Evolutionary conservation across 2,113 vertebrate species (phyloP).

Genomic region (Rana temporaria): DNA sequence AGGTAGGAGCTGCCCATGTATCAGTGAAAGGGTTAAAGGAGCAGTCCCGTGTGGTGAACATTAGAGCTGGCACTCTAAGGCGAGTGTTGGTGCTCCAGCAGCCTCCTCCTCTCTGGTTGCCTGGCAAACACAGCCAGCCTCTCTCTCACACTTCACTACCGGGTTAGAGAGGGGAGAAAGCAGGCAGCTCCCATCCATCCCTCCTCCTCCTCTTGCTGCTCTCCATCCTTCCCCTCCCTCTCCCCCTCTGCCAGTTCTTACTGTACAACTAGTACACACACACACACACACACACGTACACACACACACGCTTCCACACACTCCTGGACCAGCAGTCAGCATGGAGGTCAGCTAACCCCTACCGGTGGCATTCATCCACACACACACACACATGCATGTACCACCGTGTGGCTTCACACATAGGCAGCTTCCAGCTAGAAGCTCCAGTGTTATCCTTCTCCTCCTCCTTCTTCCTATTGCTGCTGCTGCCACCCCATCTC

Average conservation of each 20-base stretch:
- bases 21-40: no score
- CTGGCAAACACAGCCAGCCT: slow-evolving; percentile 61
- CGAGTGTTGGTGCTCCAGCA: background rate
- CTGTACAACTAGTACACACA: slow-evolving; percentile 70
- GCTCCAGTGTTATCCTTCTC: slow-evolving; percentile 54
- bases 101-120: slow-evolving; percentile 61
- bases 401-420: slow-evolving; percentile 18
- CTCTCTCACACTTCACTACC: slow-evolving; percentile 70
- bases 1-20: no score
- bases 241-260: slow-evolving; percentile 64
- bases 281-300: slow-evolving; percentile 54
- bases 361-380: slow-evolving; percentile 56
- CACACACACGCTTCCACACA: slow-evolving; percentile 12
- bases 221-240: slow-evolving; percentile 58
- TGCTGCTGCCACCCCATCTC: slow-evolving; percentile 59
- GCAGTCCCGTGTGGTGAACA: no score
- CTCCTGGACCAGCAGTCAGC: slow-evolving; percentile 67
- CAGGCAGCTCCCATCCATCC: slow-evolving; percentile 58
- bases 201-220: slow-evolving; percentile 55
- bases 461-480: slow-evolving; percentile 43
- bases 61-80: background rate
- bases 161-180: slow-evolving; percentile 62
- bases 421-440: slow-evolving; percentile 60
- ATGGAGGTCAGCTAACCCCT: slow-evolving; percentile 72
- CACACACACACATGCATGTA: slow-evolving; percentile 54